Percentiles rank a stretch among this genome's conserved stretches.
Evolutionary conservation across 2,113 vertebrate genomes (phyloP).

Genomic region (Numenius arquata): DNA sequence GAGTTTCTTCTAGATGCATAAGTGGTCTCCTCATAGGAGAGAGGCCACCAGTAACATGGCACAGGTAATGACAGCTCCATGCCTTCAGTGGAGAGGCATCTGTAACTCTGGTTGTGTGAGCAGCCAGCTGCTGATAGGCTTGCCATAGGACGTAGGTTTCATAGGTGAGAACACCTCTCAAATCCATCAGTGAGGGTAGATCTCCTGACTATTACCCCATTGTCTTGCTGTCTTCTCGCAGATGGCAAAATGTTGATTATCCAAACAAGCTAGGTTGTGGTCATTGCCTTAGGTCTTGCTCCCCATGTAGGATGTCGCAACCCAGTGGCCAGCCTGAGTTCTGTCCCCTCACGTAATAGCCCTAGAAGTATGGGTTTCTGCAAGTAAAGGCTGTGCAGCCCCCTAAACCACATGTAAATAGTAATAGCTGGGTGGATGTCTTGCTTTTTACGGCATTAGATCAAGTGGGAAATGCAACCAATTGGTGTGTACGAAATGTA

Average conservation of each 20-base stretch:
- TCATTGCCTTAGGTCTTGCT: background rate
- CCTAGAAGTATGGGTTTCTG: background rate
- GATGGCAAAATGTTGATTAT: background rate
- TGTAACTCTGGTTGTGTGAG: background rate
- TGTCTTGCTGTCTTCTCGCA: background rate
- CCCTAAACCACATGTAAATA: background rate
- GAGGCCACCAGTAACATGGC: background rate
- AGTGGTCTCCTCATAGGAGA: background rate
- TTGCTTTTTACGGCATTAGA: background rate
- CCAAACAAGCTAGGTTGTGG: background rate
- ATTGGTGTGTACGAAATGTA: background rate
- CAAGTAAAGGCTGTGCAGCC: background rate
- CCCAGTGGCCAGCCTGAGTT: background rate
- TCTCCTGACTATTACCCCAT: background rate
- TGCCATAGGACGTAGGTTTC: background rate
- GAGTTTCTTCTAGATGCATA: background rate
- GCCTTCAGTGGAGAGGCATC: background rate
- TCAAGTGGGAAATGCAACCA: background rate
- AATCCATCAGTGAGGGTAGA: background rate
- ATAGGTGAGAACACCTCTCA: background rate
- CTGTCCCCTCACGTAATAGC: rapidly evolving
- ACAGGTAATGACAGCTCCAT: background rate
- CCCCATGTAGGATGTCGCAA: rapidly evolving
- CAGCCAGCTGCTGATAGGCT: background rate
- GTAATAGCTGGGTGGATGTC: background rate